phyloP scores from a whole-genome alignment of 2,888 invertebrate species.

The Nineta flava region DNA sequence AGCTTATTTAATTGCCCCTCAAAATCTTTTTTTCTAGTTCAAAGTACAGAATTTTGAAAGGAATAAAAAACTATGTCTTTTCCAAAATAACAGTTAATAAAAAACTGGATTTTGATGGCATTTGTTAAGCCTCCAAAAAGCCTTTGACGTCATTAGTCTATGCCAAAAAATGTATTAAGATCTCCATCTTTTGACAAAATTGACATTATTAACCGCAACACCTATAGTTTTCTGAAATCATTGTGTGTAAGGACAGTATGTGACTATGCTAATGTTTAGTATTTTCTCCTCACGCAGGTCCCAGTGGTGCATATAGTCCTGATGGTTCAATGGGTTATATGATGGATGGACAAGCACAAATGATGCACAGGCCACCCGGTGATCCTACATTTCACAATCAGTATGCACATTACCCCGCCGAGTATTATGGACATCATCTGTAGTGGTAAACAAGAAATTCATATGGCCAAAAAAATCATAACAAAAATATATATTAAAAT shows the following conservation, averaged over 20 bases:
- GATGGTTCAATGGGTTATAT: slow-evolving; percentile 93
- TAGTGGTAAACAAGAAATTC: slow-evolving; percentile 30
- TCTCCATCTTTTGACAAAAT: no score
- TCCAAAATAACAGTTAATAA: no score
- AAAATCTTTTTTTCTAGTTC: no score
- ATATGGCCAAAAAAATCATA: no score
- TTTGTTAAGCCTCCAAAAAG: no score
- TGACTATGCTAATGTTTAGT: slow-evolving; percentile 51
- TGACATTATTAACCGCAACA: no score
- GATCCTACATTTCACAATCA: slow-evolving; percentile 82
- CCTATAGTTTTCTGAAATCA: not conserved
- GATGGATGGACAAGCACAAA: slow-evolving; percentile 92
- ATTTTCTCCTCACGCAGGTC: slow-evolving; percentile 86
- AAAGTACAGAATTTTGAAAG: no score
- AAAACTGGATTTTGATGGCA: no score
- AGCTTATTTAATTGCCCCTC: no score
- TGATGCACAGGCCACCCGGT: slow-evolving; percentile 91
- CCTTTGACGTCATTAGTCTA: no score
- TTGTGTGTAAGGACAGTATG: slow-evolving; percentile 31
- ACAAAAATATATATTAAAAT: not conserved
- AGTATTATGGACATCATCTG: slow-evolving; percentile 90
- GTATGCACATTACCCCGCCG: slow-evolving; percentile 80
- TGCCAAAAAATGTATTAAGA: no score
- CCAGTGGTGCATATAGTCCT: slow-evolving; percentile 90
- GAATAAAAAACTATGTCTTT: no score